Evolutionary conservation across 1,140 invertebrate genomes (phyloP), one percentile per base, ranked within the genome.

Genomic region (Bombus pascuorum): DNA sequence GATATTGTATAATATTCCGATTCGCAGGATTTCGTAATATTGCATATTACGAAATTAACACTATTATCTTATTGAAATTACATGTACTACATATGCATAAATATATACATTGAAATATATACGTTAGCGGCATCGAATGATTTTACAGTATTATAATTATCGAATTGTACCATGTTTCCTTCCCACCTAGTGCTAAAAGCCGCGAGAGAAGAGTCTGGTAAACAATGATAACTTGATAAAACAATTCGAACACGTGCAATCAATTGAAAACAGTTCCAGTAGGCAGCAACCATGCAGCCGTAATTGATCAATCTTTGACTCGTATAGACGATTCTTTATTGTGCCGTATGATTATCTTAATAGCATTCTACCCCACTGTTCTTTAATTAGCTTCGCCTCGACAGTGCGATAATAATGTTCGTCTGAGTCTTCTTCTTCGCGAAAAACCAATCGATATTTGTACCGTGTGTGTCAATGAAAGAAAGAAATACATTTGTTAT

Each of bases 261-360:
- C 90, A 90, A 92, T 91, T 90, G 90, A 87, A 92, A 91, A 91
- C 88, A 89, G 80, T 92, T 91, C 80, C 70, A 87, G 78, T 89
- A 82, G 44, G 57, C 74, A 87, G 89, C 83, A 82, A 42, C 73
- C 72, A 74, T 66, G 47, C 47, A 81, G 87, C 76, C 85, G 70
- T 72, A 85, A 87, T 81, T 86, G 88, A 93, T 93, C 89, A 93
- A 93, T 93, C 92, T 93, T 92, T 90, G 87, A 90, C 88, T 90
- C 81, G 65, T 80, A 89, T 87, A 90, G 87, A 83, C 72, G 72
- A 79, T 71, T 85, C 86, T 80, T 92, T 93, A 92, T 93, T 93
- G 83, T 90, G 78, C 68, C 85, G 72, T 72, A 62, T 15, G 88
- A 83, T 92, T 93, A 93, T 93, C 92, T 93, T 91, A 93, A 92